phyloP scores from a whole-genome alignment of 2,888 invertebrate genomes.

The Acrobasis suavella region DNA sequence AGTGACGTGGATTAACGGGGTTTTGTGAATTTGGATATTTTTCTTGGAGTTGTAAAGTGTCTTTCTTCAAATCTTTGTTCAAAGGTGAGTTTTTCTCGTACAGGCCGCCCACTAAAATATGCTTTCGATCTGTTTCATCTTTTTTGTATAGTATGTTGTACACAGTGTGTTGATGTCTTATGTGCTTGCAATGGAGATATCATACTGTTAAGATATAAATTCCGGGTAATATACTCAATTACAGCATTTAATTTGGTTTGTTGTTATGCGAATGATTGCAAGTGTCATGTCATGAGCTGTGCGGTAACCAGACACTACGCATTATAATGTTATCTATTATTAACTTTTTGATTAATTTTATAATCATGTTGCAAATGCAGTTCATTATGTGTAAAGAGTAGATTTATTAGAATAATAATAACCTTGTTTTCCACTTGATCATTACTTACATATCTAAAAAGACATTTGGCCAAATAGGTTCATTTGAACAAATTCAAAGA shows the following conservation, averaged over 20 bases:
- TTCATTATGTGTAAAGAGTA: not conserved
- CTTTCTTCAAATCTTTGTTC: conserved; percentile 26
- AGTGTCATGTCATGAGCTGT: conserved; percentile 51
- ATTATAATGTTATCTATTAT: conserved; percentile 61
- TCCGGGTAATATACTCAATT: not conserved
- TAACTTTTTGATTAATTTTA: conserved; percentile 55
- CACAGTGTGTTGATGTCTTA: conserved; percentile 22
- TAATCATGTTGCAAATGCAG: not conserved
- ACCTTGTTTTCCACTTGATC: not conserved
- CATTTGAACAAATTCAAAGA: no score
- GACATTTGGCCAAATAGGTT: no score
- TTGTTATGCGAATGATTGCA: conserved; percentile 41
- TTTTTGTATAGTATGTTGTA: conserved; percentile 48
- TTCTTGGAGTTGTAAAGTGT: conserved; percentile 1
- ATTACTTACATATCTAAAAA: no score
- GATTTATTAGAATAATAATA: not conserved
- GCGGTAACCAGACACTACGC: conserved; percentile 72
- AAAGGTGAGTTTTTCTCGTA: conserved; percentile 61
- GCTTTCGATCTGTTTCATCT: conserved; percentile 65
- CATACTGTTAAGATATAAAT: conserved; percentile 17
- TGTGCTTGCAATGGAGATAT: conserved; percentile 8
- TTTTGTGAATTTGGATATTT: conserved; percentile 45
- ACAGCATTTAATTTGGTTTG: conserved; percentile 22
- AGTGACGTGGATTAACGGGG: conserved; percentile 74
- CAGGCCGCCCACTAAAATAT: conserved; percentile 62